Conservation (phyloP, 2,113 vertebrate genomes). For the Phoxinus phoxinus region DNA sequence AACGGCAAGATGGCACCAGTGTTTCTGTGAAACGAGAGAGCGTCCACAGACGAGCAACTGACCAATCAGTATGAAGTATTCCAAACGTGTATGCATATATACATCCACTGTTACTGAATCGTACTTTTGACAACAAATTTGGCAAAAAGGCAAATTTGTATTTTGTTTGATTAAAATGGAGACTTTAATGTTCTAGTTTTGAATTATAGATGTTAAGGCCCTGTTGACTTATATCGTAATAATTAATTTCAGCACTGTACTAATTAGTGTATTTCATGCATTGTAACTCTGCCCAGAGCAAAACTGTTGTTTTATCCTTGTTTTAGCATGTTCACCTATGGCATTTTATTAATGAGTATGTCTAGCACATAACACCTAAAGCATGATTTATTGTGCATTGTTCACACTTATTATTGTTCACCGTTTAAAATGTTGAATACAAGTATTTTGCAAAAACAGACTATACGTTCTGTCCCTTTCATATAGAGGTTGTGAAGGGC, state of each 20-base stretch:
- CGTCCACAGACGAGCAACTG: not conserved
- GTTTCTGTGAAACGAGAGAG: not conserved
- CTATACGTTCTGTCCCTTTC: not conserved
- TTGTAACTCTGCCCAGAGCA: constrained; percentile 3
- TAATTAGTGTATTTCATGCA: not conserved
- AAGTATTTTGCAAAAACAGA: too few species aligned
- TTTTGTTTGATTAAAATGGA: not conserved
- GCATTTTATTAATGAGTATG: not conserved
- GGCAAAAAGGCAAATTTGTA: not conserved
- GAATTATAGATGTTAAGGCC: not conserved
- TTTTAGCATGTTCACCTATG: constrained; percentile 3
- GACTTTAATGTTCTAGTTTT: not conserved
- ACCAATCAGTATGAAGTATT: not conserved
- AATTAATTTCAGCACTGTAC: not conserved
- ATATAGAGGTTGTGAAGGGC: not conserved
- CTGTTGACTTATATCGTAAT: not conserved
- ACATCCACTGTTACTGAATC: not conserved
- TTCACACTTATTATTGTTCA: not conserved
- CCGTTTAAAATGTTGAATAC: not conserved
- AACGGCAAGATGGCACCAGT: not conserved
- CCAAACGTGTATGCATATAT: not conserved
- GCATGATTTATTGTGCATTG: not conserved
- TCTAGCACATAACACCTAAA: not conserved
- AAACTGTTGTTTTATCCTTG: not conserved
- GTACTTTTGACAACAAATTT: not conserved